Conservation (phyloP, 64 coral and sea anemone genomes). For the Anthopleura sola region DNA sequence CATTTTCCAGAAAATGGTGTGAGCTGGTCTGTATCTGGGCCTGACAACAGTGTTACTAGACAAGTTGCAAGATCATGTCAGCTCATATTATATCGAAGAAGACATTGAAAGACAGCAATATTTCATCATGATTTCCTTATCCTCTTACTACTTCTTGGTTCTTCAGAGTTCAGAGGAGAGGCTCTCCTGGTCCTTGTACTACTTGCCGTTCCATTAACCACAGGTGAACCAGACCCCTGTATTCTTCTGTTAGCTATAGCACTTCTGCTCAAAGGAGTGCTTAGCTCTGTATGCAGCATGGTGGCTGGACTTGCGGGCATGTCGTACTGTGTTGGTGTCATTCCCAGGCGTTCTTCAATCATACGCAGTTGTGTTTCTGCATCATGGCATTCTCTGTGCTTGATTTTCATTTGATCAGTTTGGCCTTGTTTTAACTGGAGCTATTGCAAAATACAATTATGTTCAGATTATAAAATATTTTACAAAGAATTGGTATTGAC, state of each 20-base stretch:
- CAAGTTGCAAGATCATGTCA: no score
- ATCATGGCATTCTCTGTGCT: slow-evolving; percentile 89
- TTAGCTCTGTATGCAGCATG: slow-evolving; percentile 93
- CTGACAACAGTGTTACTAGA: no score
- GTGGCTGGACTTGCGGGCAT: slow-evolving; percentile 96
- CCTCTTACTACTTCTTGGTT: slow-evolving; percentile 46
- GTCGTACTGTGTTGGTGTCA: slow-evolving; percentile 96
- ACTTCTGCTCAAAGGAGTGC: slow-evolving; percentile 58
- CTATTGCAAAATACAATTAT: slow-evolving; percentile 13
- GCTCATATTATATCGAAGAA: no score
- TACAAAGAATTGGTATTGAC: not conserved
- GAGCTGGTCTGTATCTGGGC: no score
- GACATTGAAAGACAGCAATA: not conserved
- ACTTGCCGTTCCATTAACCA: slow-evolving; percentile 62
- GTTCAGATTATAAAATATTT: not conserved
- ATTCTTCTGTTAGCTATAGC: slow-evolving; percentile 39
- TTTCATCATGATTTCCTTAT: slow-evolving; percentile 11
- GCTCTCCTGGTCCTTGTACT: slow-evolving; percentile 44
- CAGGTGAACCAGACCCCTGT: slow-evolving; percentile 1
- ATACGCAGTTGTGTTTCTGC: slow-evolving; percentile 88
- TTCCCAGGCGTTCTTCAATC: slow-evolving; percentile 91
- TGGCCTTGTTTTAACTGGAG: slow-evolving; percentile 82
- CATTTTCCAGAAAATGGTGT: no score
- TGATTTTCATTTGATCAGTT: slow-evolving; percentile 91
- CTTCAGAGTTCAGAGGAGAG: slow-evolving; percentile 35